Conservation (phyloP, 2,888 invertebrate species). For the Latrodectus elegans region DNA sequence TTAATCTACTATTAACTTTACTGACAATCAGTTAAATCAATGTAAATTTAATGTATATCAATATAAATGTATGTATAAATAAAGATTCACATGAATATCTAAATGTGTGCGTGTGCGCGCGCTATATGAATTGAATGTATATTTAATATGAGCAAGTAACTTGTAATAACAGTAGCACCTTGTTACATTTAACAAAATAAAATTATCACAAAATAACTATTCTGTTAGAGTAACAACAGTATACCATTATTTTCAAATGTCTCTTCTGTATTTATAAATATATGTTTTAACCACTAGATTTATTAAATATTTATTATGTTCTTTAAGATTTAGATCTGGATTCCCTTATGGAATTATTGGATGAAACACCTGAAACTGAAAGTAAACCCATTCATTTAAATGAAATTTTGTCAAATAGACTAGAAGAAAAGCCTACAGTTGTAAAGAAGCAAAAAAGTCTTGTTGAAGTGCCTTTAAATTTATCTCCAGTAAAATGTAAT, state of each 20-base stretch:
- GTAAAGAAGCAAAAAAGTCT: neutral
- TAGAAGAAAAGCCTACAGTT: neutral
- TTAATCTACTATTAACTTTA: no score
- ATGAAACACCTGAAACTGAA: neutral
- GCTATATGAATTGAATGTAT: no score
- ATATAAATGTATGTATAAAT: no score
- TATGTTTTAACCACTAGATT: neutral
- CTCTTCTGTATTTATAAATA: neutral
- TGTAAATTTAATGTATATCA: no score
- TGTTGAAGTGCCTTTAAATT: neutral
- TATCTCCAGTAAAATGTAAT: neutral
- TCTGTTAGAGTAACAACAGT: no score
- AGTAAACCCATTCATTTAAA: neutral
- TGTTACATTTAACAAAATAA: no score
- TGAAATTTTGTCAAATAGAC: neutral
- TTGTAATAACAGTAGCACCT: no score
- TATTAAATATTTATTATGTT: neutral
- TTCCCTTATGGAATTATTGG: slow-evolving; percentile 38
- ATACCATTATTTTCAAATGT: neutral
- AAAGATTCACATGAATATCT: no score
- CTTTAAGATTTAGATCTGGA: slow-evolving; percentile 48
- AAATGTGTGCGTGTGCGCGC: no score
- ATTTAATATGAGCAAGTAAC: no score
- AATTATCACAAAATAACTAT: no score
- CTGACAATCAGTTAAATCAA: no score